These are phyloP conservation scores for Drosophila austrosaltans DNA, from an alignment of 2,888 invertebrate genomes.

Conservation along the genomic window DNA sequence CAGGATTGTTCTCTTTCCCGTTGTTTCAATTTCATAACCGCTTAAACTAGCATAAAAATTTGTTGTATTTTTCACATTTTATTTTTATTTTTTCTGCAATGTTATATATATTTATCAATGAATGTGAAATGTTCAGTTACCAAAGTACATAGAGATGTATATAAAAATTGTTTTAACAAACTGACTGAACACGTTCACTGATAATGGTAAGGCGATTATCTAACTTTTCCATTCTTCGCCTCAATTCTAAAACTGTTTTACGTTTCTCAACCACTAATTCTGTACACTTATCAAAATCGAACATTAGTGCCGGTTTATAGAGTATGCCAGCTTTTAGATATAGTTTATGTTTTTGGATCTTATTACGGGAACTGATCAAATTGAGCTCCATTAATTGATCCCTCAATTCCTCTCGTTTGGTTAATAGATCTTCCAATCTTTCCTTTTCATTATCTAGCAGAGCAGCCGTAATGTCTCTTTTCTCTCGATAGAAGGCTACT, in stretches of 20 bases:
- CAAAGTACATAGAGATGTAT: not conserved
- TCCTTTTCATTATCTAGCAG: not conserved
- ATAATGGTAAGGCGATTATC: not conserved
- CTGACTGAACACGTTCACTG: not conserved
- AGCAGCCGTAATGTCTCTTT: not conserved
- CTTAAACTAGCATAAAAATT: too few relatives aligned
- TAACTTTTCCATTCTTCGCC: not conserved
- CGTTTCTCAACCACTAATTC: not conserved
- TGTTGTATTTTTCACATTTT: not conserved
- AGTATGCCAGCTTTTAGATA: not conserved
- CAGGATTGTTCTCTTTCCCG: too few relatives aligned
- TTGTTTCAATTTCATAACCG: too few relatives aligned
- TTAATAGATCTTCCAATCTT: not conserved
- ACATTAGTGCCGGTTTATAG: not conserved
- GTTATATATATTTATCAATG: not conserved
- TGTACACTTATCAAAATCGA: not conserved
- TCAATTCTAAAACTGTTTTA: not conserved
- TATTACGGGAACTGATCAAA: not conserved
- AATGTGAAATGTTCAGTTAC: not conserved
- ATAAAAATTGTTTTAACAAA: slow-evolving; percentile 2
- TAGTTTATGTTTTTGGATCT: not conserved
- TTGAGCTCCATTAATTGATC: not conserved
- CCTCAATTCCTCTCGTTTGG: not conserved
- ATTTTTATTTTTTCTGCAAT: not conserved
- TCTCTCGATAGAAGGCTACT: slow-evolving; percentile 2